A percentile compares a stretch with the other conserved stretches of the same genome.
These are phyloP conservation scores for Tautogolabrus adspersus DNA, from an alignment of 2,113 vertebrate species.

Conservation along the genomic window DNA sequence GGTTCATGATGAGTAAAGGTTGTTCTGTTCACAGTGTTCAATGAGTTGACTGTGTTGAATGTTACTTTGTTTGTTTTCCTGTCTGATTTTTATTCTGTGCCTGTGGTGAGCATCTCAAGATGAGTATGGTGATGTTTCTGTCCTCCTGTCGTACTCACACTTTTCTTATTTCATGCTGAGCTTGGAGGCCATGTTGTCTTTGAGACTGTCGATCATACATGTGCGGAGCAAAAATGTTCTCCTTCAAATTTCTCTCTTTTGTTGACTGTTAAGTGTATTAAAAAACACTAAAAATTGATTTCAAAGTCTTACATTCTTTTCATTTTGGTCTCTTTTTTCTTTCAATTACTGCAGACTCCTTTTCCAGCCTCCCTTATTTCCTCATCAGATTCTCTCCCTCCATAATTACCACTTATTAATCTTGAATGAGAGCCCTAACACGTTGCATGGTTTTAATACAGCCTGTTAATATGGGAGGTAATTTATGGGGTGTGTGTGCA, in stretches of 20 bases:
- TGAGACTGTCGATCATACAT: slow-evolving; percentile 39
- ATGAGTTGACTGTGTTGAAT: slow-evolving; percentile 33
- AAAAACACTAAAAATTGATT: not conserved
- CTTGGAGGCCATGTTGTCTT: slow-evolving; percentile 47
- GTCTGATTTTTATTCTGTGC: slow-evolving; percentile 2
- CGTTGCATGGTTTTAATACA: slow-evolving; percentile 86
- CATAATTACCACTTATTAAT: slow-evolving; percentile 87
- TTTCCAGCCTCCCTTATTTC: slow-evolving; percentile 66
- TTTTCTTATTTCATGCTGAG: slow-evolving; percentile 54
- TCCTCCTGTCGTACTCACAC: slow-evolving; percentile 24
- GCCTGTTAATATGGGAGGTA: slow-evolving; percentile 84
- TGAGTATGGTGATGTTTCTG: slow-evolving; percentile 7
- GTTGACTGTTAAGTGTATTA: slow-evolving; percentile 9
- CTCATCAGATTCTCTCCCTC: slow-evolving; percentile 76
- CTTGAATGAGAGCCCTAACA: slow-evolving; percentile 86
- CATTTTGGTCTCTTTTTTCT: slow-evolving; percentile 5
- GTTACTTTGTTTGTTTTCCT: slow-evolving; percentile 48
- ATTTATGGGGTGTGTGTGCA: slow-evolving; percentile 83
- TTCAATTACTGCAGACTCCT: slow-evolving; percentile 3
- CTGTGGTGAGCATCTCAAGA: slow-evolving; percentile 20
- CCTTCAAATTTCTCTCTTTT: slow-evolving; percentile 2
- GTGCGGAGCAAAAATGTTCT: slow-evolving; percentile 4
- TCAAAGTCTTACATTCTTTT: slow-evolving; percentile 6
- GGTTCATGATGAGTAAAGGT: not conserved
- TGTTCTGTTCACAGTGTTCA: not conserved